Percentiles rank a stretch among this genome's conserved stretches.
phyloP scores from a whole-genome alignment of 2,113 vertebrate species.

The Ophiodon elongatus region DNA sequence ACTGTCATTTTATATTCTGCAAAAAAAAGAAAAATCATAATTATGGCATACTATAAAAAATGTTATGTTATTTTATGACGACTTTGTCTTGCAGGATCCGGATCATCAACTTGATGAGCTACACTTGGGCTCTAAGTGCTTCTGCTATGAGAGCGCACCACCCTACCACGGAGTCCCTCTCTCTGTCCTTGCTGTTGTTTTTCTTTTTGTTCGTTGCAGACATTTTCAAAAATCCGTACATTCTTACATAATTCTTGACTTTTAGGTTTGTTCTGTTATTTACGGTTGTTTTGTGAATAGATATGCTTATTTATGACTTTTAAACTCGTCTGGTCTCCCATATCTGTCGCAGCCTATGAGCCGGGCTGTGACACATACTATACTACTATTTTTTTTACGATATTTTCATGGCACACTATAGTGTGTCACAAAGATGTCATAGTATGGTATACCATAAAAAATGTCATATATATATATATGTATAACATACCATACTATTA shows the following conservation, averaged over 20 bases:
- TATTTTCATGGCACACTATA: too few species aligned
- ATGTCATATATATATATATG: too few species aligned
- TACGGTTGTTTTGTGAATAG: background rate
- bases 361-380: too few species aligned
- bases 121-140: background rate
- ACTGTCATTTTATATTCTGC: background rate
- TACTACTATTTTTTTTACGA: too few species aligned
- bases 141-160: background rate
- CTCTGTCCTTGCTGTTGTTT: too few species aligned
- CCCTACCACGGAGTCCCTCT: too few species aligned
- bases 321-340: background rate
- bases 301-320: background rate
- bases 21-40: background rate
- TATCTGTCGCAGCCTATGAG: too few species aligned
- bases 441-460: too few species aligned
- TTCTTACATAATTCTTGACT: background rate
- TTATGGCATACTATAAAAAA: background rate
- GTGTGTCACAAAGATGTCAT: too few species aligned
- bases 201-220: background rate
- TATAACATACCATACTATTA: too few species aligned
- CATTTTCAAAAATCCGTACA: background rate
- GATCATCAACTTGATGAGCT: background rate
- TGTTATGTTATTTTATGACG: background rate
- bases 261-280: background rate
- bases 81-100: background rate